phyloP scores from a whole-genome alignment of 2,888 invertebrate genomes.

The Drosophila demipolita region DNA sequence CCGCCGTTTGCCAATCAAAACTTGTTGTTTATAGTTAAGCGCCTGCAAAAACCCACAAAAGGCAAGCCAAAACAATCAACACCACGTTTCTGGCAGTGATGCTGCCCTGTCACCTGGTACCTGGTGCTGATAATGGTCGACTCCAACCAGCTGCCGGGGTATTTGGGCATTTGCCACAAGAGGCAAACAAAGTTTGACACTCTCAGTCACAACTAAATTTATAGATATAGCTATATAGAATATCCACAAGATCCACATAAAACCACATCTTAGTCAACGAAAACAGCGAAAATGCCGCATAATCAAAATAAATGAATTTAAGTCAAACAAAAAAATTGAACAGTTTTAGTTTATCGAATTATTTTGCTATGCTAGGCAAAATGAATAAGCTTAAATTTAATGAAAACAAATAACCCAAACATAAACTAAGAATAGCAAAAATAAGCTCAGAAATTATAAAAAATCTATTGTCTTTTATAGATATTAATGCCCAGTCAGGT shows the following conservation, averaged over 20 bases:
- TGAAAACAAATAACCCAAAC: neutral
- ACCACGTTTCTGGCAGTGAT: slow-evolving; percentile 32
- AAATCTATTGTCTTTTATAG: neutral
- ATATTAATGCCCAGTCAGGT: neutral
- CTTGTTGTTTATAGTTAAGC: slow-evolving; percentile 75
- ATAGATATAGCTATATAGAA: neutral
- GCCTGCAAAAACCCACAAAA: slow-evolving; percentile 69
- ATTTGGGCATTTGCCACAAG: neutral
- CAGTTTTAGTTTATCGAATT: neutral
- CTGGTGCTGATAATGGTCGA: neutral
- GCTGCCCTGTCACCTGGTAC: neutral
- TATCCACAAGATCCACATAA: neutral
- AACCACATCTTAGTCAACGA: neutral
- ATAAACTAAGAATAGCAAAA: neutral
- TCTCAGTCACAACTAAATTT: slow-evolving; percentile 1
- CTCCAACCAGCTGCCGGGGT: neutral
- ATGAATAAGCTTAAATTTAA: neutral
- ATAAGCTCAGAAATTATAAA: neutral
- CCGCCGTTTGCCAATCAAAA: slow-evolving; percentile 70
- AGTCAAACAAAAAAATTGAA: neutral
- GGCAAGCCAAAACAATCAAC: slow-evolving; percentile 59
- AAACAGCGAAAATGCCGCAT: neutral
- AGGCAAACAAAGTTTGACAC: slow-evolving; percentile 19
- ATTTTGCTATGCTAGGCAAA: neutral
- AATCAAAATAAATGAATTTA: neutral